A percentile compares a stretch with the other conserved stretches of the same genome.
phyloP scores from a whole-genome alignment of 2,113 vertebrate species.

The Epinephelus cyanopodus region DNA sequence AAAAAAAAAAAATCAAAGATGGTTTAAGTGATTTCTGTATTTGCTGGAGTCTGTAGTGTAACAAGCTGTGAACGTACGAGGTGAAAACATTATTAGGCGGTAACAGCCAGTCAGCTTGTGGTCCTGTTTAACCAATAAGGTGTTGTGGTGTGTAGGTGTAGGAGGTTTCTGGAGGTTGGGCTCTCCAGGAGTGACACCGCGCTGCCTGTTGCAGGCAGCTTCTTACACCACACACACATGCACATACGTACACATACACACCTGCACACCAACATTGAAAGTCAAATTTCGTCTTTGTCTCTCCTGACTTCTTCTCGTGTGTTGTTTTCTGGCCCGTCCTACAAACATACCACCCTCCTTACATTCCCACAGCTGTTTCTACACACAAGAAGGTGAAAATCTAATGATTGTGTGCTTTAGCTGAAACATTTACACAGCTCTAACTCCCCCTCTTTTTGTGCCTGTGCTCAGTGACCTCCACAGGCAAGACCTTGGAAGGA shows the following conservation, averaged over 20 bases:
- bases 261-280: not conserved
- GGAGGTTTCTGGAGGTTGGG: slow-evolving; percentile 82
- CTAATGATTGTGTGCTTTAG: slow-evolving; percentile 12
- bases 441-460: not conserved
- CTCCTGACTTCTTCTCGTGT: not conserved
- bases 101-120: slow-evolving; percentile 12
- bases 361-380: not conserved
- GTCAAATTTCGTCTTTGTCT: slow-evolving; percentile 14
- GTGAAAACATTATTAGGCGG: not conserved
- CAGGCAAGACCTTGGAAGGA: not conserved
- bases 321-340: not conserved
- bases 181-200: slow-evolving; percentile 76
- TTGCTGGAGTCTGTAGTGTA: slow-evolving; percentile 21
- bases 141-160: slow-evolving; percentile 54
- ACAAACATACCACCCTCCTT: not conserved
- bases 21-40: not conserved
- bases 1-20: slow-evolving; percentile 7
- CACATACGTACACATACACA: not conserved
- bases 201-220: slow-evolving; percentile 10
- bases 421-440: not conserved
- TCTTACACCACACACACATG: slow-evolving; percentile 31
- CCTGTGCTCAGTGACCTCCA: not conserved
- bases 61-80: slow-evolving; percentile 10
- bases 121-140: slow-evolving; percentile 44
- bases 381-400: slow-evolving; percentile 19